phyloP scores from a whole-genome alignment of 2,888 invertebrate genomes.

The Frankliniella fusca region DNA sequence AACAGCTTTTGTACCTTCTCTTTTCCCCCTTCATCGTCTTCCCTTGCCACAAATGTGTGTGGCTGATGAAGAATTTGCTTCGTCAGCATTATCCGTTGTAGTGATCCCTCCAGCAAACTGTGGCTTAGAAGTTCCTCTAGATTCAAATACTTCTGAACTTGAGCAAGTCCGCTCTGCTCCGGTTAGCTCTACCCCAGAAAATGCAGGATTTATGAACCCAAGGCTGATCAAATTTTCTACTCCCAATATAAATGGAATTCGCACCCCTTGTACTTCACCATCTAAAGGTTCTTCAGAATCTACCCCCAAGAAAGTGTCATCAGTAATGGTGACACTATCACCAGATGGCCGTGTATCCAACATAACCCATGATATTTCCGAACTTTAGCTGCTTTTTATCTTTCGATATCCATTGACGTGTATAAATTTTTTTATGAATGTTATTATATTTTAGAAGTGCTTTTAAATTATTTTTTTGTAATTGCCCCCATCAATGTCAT shows the following conservation, averaged over 20 bases:
- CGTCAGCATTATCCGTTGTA: background rate
- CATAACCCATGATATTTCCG: background rate
- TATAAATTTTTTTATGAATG: background rate
- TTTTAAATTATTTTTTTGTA: background rate
- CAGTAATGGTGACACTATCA: background rate
- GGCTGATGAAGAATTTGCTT: background rate
- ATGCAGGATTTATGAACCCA: background rate
- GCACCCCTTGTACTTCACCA: background rate
- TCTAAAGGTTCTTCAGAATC: background rate
- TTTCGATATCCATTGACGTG: background rate
- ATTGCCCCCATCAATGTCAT: too few species aligned
- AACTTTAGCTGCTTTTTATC: background rate
- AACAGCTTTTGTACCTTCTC: conserved; percentile 15
- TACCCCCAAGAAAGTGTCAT: background rate
- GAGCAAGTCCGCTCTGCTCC: background rate
- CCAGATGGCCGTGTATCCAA: background rate
- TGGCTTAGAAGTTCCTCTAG: background rate
- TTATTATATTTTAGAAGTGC: background rate
- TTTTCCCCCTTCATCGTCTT: conserved; percentile 4
- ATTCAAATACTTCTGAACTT: background rate
- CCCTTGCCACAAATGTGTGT: background rate
- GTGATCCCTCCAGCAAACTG: background rate
- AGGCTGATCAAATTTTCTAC: background rate
- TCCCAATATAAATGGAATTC: background rate
- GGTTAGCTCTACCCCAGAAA: background rate